Evolutionary conservation across 2,797 vertebrate species (phyloP), one percentile per base, ranked within the genome.

Genomic region (Cottoperca gobio): DNA sequence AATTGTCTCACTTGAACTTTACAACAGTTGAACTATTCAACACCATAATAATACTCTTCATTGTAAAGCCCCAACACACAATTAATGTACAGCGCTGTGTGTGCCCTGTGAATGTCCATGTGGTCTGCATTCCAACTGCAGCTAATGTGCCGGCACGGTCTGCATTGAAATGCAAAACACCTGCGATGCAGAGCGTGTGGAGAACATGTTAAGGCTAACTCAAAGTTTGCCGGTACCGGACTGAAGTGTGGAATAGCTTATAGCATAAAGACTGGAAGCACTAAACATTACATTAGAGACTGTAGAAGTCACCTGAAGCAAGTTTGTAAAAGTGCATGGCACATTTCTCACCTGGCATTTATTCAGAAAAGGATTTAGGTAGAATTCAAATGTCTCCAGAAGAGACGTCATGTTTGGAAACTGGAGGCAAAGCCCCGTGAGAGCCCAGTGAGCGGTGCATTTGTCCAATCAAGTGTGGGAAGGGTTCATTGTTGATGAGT

Each of bases 1-100:
- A 70, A 87, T 80, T 82, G 74, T 84, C 73, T 75, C 73, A 68
- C 73, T 86, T 86, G 78, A 89, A 85, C 86, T 82, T 86, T 82
- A 61, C 60, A 78, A 52, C 73, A 53, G 79, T 70, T 77, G 61
- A 83, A 78, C 78, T 82, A 54, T 74, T 76, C 70, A 61, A 6
- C 46, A 16, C 42, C 60, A 43, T 77, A 63, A 76, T 82, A 78
- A 66, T 63, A 50, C 45, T 39, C 17, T 57, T 39, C 11, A 57
- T 79, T 82, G 72, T 82, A 73, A 88, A 82, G 52, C 21, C 33
- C 50, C 59, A 35, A 58, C 57, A 67, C 6, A 54, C 75, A 86
- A 80, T 85, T 83, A 84, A 85, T 72, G 70, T 73, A 78, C 33
- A 54, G 49, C 24, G 45, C 13, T 65, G 64, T 63, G 76, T 70